Base-by-base conservation (phyloP, 2,113 vertebrate genomes). In the Anarrhichthys ocellatus region DNA sequence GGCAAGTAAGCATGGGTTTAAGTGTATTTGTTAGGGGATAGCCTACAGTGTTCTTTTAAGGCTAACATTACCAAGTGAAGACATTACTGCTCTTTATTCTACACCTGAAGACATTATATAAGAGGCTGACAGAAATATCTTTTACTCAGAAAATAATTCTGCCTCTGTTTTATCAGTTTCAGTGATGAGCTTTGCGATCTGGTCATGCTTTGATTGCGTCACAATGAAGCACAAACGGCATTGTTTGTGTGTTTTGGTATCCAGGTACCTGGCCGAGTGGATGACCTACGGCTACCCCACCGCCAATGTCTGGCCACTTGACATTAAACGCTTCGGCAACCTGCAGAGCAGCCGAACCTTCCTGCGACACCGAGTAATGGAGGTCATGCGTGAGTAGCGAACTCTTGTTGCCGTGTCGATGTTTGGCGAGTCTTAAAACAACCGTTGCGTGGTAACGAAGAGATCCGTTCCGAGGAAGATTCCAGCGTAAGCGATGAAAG, bases 341-440 rank as follows among this genome's bases (percentile, higher is more conserved):
- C 95, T 99, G 17, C 98, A 99, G 93, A 98, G 98, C 94, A 99
- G 98, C 73, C 96, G 98, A 6, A 99, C 98, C 13, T 99, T 99
- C 92, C 94, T 99, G 61, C 95, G 98, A 11, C 98, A 99, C 88
- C 95, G 98, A 1, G 98, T 99, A 70, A 99, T 99, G 98, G 98
- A 99, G 92, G 98, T 99, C 50, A 98, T 98, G 97, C 98, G 98
- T 99, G 89, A 97, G 98, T 97, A 48, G 11, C n/a, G 14, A 40
- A 22, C 46, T 1, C 36, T 62, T 76, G 11, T 50, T 29, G 63
- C 29, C 62, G 50, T 75, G 32, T 40, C 11, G 6, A 34, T 71
- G 5, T 69, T 5, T 32, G 8, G 11, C 46, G 14, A 1, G 1
- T 50, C 36, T 65, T 52, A 52, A 52, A 64, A 38, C 22, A 50